Conservation (phyloP, 2,888 invertebrate species). For the Hydroisotoma schaefferi region DNA sequence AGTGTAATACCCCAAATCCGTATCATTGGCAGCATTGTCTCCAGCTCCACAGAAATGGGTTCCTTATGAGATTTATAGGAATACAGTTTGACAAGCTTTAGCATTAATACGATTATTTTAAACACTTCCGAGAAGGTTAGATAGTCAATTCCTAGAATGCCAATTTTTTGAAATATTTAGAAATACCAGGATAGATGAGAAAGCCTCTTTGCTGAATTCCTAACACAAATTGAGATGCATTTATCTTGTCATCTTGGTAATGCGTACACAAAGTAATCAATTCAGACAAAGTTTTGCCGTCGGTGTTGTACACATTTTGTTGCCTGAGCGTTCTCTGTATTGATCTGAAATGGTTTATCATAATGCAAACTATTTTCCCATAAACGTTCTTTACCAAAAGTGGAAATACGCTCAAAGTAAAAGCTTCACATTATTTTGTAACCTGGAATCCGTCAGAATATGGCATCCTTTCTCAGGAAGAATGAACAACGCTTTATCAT, state of each 20-base stretch:
- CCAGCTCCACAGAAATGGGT: constrained; percentile 79
- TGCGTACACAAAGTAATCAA: constrained; percentile 33
- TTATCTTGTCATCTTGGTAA: constrained; percentile 35
- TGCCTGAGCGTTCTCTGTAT: too few species aligned
- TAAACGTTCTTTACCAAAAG: not conserved
- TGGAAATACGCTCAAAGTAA: not conserved
- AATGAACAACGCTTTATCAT: constrained; percentile 37
- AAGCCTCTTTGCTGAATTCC: constrained; percentile 29
- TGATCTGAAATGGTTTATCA: too few species aligned
- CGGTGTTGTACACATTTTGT: constrained; percentile 20
- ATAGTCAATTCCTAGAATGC: too few species aligned
- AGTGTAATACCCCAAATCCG: constrained; percentile 63
- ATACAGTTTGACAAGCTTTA: too few species aligned
- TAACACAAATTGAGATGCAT: constrained; percentile 36
- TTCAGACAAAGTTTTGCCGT: constrained; percentile 28
- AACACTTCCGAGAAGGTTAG: too few species aligned
- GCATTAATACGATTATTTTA: too few species aligned
- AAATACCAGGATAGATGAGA: constrained; percentile 44
- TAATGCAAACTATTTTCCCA: too few species aligned
- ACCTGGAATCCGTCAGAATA: constrained; percentile 27
- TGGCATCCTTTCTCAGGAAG: constrained; percentile 38
- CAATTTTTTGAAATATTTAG: too few species aligned
- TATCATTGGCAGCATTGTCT: constrained; percentile 60
- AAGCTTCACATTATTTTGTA: not conserved
- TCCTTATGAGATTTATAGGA: too few species aligned